Percentiles rank a stretch among this genome's conserved stretches.
Conservation (phyloP, 1,140 invertebrate genomes). For the Drosophila subobscura region DNA sequence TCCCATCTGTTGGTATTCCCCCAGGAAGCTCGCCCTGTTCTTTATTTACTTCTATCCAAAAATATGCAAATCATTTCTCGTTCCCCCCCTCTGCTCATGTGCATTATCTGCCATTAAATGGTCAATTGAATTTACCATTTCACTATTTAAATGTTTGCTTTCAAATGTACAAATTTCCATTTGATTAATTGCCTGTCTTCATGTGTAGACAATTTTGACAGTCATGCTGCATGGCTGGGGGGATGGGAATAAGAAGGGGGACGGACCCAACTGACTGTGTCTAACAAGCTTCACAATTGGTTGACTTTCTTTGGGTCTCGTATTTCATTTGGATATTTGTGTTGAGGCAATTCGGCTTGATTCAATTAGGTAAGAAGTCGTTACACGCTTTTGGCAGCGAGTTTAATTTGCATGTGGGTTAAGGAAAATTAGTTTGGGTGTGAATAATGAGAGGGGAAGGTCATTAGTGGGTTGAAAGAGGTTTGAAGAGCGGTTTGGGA, state of each 20-base stretch:
- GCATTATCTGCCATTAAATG: constrained; percentile 52
- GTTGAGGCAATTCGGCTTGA: not conserved
- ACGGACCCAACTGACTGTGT: constrained; percentile 31
- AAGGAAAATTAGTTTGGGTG: not conserved
- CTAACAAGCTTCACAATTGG: constrained; percentile 43
- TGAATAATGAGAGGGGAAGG: not conserved
- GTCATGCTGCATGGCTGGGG: constrained; percentile 28
- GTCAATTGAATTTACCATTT: constrained; percentile 50
- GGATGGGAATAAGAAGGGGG: too few species aligned
- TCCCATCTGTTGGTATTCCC: constrained; percentile 5
- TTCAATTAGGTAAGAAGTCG: constrained; percentile 30
- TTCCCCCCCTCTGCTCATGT: constrained; percentile 4
- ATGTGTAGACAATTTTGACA: constrained; percentile 14
- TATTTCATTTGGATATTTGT: constrained; percentile 33
- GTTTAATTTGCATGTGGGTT: constrained; percentile 17
- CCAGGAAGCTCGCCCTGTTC: constrained; percentile 12
- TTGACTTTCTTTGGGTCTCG: constrained; percentile 26
- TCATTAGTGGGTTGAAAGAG: not conserved
- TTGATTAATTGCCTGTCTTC: constrained; percentile 40
- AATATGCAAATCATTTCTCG: constrained; percentile 52
- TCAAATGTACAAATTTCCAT: constrained; percentile 25
- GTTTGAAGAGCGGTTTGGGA: too few species aligned
- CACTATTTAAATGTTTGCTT: constrained; percentile 40
- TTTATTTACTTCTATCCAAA: constrained; percentile 20
- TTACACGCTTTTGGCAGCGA: constrained; percentile 8